phyloP scores from a whole-genome alignment of 2,797 vertebrate species.

The Urosaurus nigricauda region DNA sequence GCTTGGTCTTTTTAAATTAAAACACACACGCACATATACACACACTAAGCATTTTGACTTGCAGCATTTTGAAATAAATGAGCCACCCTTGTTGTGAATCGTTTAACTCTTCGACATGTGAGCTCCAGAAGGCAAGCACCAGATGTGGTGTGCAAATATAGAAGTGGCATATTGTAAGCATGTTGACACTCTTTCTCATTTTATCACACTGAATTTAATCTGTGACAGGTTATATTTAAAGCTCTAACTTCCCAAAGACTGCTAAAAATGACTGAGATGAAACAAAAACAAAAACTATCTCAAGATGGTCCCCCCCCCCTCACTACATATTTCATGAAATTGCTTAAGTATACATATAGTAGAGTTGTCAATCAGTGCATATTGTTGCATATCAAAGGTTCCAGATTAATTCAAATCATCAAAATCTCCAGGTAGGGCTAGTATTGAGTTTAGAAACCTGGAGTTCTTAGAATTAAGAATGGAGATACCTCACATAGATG shows the following conservation, averaged over 20 bases:
- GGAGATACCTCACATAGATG: too few species aligned
- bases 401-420: too few species aligned
- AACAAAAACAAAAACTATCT: slow-evolving; percentile 14
- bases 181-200: slow-evolving; percentile 39
- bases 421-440: neutral
- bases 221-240: slow-evolving; percentile 22
- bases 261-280: slow-evolving; percentile 17
- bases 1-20: slow-evolving; percentile 14
- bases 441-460: neutral
- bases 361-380: neutral
- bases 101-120: slow-evolving; percentile 35
- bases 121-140: slow-evolving; percentile 26
- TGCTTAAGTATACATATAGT: slow-evolving; percentile 52
- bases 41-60: slow-evolving; percentile 17
- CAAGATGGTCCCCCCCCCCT: slow-evolving; percentile 32
- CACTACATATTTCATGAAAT: slow-evolving; percentile 57
- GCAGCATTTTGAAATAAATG: slow-evolving; percentile 35
- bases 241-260: slow-evolving; percentile 37
- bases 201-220: slow-evolving; percentile 35
- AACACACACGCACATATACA: neutral
- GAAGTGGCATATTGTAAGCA: slow-evolving; percentile 12
- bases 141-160: slow-evolving; percentile 52
- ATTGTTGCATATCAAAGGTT: neutral
- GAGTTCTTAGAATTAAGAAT: too few species aligned
- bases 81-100: slow-evolving; percentile 19